A percentile compares a stretch with the other conserved stretches of the same genome.
phyloP scores from a whole-genome alignment of 1,140 invertebrate genomes.

The Drosophila obscura region DNA sequence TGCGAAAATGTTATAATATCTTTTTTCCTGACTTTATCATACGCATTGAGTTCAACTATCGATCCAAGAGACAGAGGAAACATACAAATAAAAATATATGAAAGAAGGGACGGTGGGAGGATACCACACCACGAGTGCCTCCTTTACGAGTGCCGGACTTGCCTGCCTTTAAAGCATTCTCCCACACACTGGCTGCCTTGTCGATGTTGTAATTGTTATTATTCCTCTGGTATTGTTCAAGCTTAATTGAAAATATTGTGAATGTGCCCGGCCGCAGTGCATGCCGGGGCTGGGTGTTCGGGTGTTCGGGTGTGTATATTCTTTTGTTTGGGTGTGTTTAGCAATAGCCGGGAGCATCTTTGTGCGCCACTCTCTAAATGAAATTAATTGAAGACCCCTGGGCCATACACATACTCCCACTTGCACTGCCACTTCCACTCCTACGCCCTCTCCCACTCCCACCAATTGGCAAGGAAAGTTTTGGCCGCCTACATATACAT shows the following conservation, averaged over 20 bases:
- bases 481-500: constrained; percentile 25
- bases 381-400: constrained; percentile 74
- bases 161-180: constrained; percentile 36
- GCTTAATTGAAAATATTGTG: constrained; percentile 81
- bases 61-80: too few relatives aligned
- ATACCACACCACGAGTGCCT: constrained; percentile 1
- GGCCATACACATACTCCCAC: constrained; percentile 33
- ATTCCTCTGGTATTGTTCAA: constrained; percentile 74
- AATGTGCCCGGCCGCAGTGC: constrained; percentile 29
- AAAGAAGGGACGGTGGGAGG: too few relatives aligned
- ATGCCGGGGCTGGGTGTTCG: background rate
- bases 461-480: constrained; percentile 50
- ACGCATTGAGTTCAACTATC: too few relatives aligned
- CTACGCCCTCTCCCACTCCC: constrained; percentile 1
- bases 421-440: constrained; percentile 1
- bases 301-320: constrained; percentile 29
- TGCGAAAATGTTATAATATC: too few relatives aligned
- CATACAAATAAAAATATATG: too few relatives aligned
- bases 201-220: constrained; percentile 74
- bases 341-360: constrained; percentile 58
- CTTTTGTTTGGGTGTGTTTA: constrained; percentile 64
- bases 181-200: constrained; percentile 20
- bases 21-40: too few relatives aligned
- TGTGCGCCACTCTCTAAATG: constrained; percentile 69
- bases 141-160: constrained; percentile 5